These are phyloP conservation scores for Felis catus DNA, from an alignment of 2,113 vertebrate genomes.

Conservation along the genomic window DNA sequence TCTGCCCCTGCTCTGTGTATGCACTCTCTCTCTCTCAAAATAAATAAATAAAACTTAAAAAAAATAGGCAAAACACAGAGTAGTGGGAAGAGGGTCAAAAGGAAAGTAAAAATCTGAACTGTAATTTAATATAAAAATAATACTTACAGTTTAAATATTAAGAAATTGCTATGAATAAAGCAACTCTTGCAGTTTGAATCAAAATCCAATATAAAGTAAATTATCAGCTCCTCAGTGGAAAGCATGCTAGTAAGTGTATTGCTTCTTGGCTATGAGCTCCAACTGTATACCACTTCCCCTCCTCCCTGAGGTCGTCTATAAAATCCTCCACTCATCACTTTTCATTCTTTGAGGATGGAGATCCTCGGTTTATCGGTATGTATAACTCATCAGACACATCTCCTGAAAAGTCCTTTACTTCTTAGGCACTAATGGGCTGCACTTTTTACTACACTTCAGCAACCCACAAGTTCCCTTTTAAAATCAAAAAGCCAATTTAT, in stretches of 20 bases:
- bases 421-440: background rate
- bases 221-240: background rate
- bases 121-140: background rate
- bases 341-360: background rate
- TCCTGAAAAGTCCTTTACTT: background rate
- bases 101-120: background rate
- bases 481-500: background rate
- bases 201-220: background rate
- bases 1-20: too few species aligned
- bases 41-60: too few species aligned
- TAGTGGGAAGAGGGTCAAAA: background rate
- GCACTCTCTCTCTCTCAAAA: too few species aligned
- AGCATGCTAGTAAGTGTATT: background rate
- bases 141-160: background rate
- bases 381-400: background rate
- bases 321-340: background rate
- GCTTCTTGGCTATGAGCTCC: background rate
- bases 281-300: background rate
- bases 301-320: background rate
- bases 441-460: background rate
- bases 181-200: background rate
- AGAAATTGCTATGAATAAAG: background rate
- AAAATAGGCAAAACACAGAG: background rate
- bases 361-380: background rate
- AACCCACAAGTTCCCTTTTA: background rate